Evolutionary conservation across 2,888 invertebrate genomes (phyloP), one percentile per base, ranked within the genome.

Genomic region (Tolmerus cingulatus): DNA sequence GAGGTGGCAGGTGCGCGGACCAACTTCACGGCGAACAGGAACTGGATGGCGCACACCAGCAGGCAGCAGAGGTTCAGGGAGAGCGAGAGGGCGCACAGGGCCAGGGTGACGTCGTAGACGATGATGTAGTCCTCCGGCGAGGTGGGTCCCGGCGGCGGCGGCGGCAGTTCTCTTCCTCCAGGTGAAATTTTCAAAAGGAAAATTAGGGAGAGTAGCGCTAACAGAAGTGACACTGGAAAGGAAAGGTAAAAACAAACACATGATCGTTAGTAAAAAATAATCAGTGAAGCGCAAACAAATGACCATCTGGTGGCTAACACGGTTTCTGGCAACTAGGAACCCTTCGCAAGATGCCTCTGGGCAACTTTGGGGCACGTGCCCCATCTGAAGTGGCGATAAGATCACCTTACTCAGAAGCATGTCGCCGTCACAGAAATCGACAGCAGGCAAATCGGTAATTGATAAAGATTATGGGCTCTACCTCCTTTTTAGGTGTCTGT

Each of bases 1-100:
- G 94, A 96, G 87, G 96, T 96, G 91, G 96, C 96, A 79, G 96
- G 96, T 86, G 97, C 96, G 91, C 97, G 96, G 91, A 97, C 96
- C 92, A 98, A 94, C 93, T 98, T 98, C 90, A 98, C 97, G 79
- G 98, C 97, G 92, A 98, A 98, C 91, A 98, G 95, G 93, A 97
- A 98, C 94, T 98, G 98, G 91, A 98, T 97, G 90, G 97, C 96
- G 94, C 98, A 98, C 91, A 98, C 97, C 90, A 98, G 95, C 88
- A 98, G 94, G 92, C 98, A 98, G 94, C 97, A 97, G 89, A 98
- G 94, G 93, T 98, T 97, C 89, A 98, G 93, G 43, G 97, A 97
- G 86, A 98, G 94, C 89, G 98, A 97, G 91, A 98, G 94, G 88
- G 97, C 97, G 92, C 97, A 97, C 91, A 98, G 94, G 43, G 97